Conservation (phyloP, 2,888 invertebrate genomes). For the Bugulina stolonifera region DNA sequence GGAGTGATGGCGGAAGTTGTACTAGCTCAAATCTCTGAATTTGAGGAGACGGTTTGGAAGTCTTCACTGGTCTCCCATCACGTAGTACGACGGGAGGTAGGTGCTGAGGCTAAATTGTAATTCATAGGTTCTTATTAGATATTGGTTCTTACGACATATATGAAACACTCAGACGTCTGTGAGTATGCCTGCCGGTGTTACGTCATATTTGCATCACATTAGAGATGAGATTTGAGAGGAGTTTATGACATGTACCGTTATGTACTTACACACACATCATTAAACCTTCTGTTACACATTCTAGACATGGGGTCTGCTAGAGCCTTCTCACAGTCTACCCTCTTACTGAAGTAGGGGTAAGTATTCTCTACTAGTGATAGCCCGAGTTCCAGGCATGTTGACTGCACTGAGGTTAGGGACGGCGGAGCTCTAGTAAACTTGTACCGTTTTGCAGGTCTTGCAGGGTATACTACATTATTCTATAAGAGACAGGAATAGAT, state of each 20-base stretch:
- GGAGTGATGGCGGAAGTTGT: background rate
- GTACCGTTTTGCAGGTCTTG: background rate
- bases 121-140: too few relatives aligned
- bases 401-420: background rate
- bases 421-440: background rate
- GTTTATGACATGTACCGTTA: background rate
- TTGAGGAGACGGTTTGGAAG: background rate
- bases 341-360: conserved; percentile 20
- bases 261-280: conserved; percentile 6
- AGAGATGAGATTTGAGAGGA: background rate
- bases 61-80: background rate
- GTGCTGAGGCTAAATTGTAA: background rate
- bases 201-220: too few relatives aligned
- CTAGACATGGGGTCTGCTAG: conserved; percentile 8
- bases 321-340: conserved; percentile 2
- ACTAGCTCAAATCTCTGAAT: background rate
- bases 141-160: too few relatives aligned
- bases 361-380: background rate
- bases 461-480: too few relatives aligned
- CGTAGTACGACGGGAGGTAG: background rate
- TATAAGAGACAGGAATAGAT: too few relatives aligned
- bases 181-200: too few relatives aligned
- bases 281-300: conserved; percentile 1
- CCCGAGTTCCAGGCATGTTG: background rate
- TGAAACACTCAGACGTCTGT: too few relatives aligned